Conservation (phyloP, 2,113 vertebrate species). For the Brachypteracias leptosomus region DNA sequence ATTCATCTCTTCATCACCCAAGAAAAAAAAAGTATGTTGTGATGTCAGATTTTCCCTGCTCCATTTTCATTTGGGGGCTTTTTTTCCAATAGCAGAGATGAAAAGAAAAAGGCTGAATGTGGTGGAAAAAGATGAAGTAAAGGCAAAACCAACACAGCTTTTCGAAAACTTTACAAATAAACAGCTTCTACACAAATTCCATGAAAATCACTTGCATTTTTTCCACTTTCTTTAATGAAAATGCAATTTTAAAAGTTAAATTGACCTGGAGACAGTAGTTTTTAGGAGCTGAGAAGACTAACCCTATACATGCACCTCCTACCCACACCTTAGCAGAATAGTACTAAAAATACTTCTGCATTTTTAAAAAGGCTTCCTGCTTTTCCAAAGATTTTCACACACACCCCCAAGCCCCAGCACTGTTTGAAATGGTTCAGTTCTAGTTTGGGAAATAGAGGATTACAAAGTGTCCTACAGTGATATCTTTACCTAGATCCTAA, state of each 20-base stretch:
- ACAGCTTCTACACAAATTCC: not conserved
- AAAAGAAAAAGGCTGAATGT: not conserved
- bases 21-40: not conserved
- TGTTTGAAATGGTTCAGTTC: not conserved
- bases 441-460: not conserved
- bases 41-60: not conserved
- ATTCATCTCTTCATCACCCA: not conserved
- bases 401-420: not conserved
- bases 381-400: not conserved
- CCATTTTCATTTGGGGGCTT: not conserved
- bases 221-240: not conserved
- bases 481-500: not conserved
- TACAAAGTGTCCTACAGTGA: not conserved
- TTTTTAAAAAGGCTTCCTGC: not conserved
- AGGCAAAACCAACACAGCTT: not conserved
- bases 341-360: not conserved
- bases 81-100: not conserved
- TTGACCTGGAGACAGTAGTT: fast-evolving
- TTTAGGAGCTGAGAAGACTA: not conserved
- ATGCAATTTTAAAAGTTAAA: not conserved
- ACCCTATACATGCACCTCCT: fast-evolving
- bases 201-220: not conserved
- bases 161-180: not conserved
- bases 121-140: fast-evolving
- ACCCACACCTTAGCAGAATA: not conserved